Conservation (phyloP, 1,140 invertebrate species). For the Diabrotica undecimpunctata region DNA sequence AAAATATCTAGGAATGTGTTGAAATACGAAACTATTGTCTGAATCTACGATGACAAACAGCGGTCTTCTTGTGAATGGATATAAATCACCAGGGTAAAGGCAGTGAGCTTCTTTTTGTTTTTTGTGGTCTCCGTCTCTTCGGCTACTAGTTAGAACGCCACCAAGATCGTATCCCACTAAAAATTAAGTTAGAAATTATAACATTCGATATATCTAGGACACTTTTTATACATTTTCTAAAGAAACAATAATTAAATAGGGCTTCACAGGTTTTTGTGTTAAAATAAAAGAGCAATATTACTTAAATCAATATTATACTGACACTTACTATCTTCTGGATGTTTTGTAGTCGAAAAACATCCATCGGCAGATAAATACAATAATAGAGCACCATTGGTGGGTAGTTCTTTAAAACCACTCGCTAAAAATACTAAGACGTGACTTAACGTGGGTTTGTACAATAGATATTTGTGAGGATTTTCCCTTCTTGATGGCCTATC, state of each 20-base stretch:
- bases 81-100: slow-evolving; percentile 89
- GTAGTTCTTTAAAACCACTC: slow-evolving; percentile 91
- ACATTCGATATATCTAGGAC: background rate
- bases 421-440: slow-evolving; percentile 91
- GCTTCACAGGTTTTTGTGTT: too few species aligned
- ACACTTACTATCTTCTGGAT: slow-evolving; percentile 82
- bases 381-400: slow-evolving; percentile 83
- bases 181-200: slow-evolving; percentile 22
- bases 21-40: slow-evolving; percentile 92
- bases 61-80: slow-evolving; percentile 87
- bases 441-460: slow-evolving; percentile 93
- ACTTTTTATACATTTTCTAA: too few species aligned
- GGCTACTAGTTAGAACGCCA: slow-evolving; percentile 83
- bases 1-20: slow-evolving; percentile 88
- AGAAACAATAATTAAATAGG: too few species aligned
- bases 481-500: slow-evolving; percentile 66
- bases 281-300: too few species aligned
- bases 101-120: slow-evolving; percentile 75
- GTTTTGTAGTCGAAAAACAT: slow-evolving; percentile 81
- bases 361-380: slow-evolving; percentile 94
- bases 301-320: too few species aligned
- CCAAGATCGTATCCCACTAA: slow-evolving; percentile 89
- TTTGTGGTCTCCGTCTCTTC: slow-evolving; percentile 67
- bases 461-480: slow-evolving; percentile 95
- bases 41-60: slow-evolving; percentile 93